Percentiles rank a stretch among this genome's conserved stretches.
Evolutionary conservation across 2,888 invertebrate species (phyloP).

Genomic region (Agriopis marginaria): DNA sequence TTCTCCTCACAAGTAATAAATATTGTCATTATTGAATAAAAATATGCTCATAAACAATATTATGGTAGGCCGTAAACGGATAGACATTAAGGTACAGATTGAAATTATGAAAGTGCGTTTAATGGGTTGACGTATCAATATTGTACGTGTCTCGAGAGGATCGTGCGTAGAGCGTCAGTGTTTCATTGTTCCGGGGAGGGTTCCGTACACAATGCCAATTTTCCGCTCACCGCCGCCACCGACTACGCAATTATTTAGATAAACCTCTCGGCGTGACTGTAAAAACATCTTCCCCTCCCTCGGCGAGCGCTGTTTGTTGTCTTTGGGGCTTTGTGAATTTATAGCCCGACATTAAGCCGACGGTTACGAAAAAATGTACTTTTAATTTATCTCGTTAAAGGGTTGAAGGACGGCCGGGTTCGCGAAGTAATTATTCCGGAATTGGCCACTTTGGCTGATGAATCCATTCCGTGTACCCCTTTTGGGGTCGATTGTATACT

Average conservation of each 20-base stretch:
- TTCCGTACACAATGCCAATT: constrained; percentile 78
- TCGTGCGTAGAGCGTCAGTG: constrained; percentile 27
- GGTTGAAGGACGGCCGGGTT: constrained; percentile 84
- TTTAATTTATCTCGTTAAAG: constrained; percentile 87
- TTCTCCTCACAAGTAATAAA: constrained; percentile 58
- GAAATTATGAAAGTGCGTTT: constrained; percentile 36
- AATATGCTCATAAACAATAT: constrained; percentile 58
- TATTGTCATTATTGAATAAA: constrained; percentile 62
- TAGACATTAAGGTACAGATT: constrained; percentile 39
- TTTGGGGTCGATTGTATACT: constrained; percentile 75
- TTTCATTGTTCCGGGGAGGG: constrained; percentile 33
- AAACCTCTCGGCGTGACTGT: constrained; percentile 86
- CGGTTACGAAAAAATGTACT: constrained; percentile 86
- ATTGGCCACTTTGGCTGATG: constrained; percentile 86
- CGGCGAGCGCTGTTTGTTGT: constrained; percentile 78
- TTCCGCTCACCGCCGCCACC: constrained; percentile 85
- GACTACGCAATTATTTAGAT: constrained; percentile 86
- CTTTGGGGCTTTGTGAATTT: constrained; percentile 85
- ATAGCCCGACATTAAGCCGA: constrained; percentile 79
- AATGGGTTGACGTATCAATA: constrained; percentile 25
- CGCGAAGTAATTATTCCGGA: constrained; percentile 85
- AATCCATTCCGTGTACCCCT: constrained; percentile 78
- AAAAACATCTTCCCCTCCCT: constrained; percentile 84
- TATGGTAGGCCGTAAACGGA: constrained; percentile 51
- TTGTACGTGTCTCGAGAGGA: constrained; percentile 32